Evolutionary conservation across 1,140 invertebrate genomes (phyloP).

Genomic region (Ostrea denselamellosa): DNA sequence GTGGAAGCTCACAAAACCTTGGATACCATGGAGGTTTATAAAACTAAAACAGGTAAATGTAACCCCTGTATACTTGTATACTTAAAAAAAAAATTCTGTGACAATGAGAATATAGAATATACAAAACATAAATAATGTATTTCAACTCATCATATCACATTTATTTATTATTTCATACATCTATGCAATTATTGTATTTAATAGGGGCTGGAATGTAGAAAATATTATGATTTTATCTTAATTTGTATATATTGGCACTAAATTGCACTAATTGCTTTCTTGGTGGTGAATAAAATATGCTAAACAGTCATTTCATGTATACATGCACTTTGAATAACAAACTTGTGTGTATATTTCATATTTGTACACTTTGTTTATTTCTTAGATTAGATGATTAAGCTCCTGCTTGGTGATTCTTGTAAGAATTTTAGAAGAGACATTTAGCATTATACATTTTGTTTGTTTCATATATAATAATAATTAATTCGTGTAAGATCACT

Average conservation of each 20-base stretch:
- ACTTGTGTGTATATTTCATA: not conserved
- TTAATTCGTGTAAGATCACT: too few species aligned
- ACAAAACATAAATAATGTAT: not conserved
- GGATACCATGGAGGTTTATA: not conserved
- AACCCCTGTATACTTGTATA: not conserved
- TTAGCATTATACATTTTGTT: not conserved
- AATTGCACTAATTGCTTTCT: conserved; percentile 30
- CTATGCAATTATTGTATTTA: not conserved
- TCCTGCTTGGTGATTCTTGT: not conserved
- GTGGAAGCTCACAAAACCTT: not conserved
- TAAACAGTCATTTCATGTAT: not conserved
- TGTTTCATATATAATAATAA: not conserved
- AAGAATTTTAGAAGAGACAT: not conserved
- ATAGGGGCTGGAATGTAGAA: not conserved
- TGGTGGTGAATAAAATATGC: conserved; percentile 25
- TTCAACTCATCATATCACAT: not conserved
- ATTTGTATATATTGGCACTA: conserved; percentile 14
- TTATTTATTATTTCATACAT: not conserved
- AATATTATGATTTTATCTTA: not conserved
- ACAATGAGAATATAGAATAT: not conserved
- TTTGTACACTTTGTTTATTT: not conserved
- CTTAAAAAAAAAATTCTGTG: not conserved
- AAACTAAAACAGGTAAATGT: not conserved
- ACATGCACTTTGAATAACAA: not conserved
- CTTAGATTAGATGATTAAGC: not conserved